Conservation (phyloP, 2,113 vertebrate species). For the Campylorhamphus procurvoides region DNA sequence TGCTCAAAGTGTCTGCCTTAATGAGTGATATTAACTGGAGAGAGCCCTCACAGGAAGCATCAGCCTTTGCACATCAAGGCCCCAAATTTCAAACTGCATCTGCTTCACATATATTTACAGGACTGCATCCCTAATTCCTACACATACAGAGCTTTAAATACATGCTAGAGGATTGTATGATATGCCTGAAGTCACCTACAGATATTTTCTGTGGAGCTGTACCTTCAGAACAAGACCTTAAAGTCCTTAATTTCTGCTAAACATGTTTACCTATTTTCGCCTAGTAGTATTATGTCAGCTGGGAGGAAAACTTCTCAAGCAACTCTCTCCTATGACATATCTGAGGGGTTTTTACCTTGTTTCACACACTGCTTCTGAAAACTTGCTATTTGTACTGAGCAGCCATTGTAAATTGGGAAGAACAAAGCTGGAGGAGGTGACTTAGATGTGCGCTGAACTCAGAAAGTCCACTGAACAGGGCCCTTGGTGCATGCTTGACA, state of each 20-base stretch:
- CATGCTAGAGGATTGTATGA: background rate
- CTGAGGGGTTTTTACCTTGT: background rate
- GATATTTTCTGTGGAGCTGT: background rate
- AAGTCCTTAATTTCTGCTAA: background rate
- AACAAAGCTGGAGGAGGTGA: background rate
- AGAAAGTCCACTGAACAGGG: background rate
- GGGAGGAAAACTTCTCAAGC: background rate
- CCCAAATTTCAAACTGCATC: background rate
- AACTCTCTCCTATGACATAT: background rate
- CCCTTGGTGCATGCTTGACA: background rate
- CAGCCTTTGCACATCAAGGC: background rate
- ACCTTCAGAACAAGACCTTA: background rate
- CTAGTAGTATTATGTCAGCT: background rate
- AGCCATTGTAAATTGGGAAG: background rate
- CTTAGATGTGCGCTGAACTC: background rate
- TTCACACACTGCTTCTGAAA: background rate
- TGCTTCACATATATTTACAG: accelerated
- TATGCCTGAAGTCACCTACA: background rate
- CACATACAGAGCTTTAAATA: background rate
- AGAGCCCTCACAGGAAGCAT: background rate
- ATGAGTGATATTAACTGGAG: background rate
- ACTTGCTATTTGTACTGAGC: background rate
- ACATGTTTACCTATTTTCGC: background rate
- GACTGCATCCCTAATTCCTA: background rate
- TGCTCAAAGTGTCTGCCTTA: background rate